Conservation (phyloP, 2,888 invertebrate genomes). For the Caenorhabditis sulstoni region DNA sequence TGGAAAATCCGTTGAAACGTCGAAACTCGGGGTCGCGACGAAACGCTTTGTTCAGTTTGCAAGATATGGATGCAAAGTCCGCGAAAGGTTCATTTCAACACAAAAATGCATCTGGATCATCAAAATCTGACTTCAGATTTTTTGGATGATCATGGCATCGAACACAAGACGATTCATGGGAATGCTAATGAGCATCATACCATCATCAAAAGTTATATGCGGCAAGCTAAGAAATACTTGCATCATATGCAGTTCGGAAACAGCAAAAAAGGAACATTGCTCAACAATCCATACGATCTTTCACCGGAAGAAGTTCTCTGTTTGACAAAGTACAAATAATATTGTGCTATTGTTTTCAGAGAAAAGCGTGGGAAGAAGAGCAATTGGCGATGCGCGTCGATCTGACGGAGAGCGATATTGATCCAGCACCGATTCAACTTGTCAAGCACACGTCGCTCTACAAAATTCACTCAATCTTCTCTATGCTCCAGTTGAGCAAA, state of each 20-base stretch:
- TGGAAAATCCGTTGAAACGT: slow-evolving; percentile 43
- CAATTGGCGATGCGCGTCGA: slow-evolving; percentile 66
- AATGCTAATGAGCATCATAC: slow-evolving; percentile 55
- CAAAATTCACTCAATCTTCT: slow-evolving; percentile 79
- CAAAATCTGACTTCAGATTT: slow-evolving; percentile 15
- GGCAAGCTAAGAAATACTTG: slow-evolving; percentile 73
- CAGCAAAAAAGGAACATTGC: slow-evolving; percentile 65
- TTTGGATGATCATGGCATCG: slow-evolving; percentile 47
- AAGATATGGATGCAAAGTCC: slow-evolving; percentile 49
- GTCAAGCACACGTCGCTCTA: slow-evolving; percentile 76
- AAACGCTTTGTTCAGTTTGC: slow-evolving; percentile 66
- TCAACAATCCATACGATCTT: slow-evolving; percentile 71
- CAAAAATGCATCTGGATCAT: too few relatives aligned
- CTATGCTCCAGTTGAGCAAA: slow-evolving; percentile 76
- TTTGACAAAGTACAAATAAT: too few relatives aligned
- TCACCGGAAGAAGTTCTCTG: slow-evolving; percentile 61
- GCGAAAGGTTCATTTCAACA: slow-evolving; percentile 23
- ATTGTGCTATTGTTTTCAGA: slow-evolving; percentile 50
- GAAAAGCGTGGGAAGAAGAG: slow-evolving; percentile 74
- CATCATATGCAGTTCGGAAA: slow-evolving; percentile 67
- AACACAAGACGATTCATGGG: slow-evolving; percentile 55
- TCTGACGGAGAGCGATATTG: slow-evolving; percentile 74
- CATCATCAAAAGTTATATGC: slow-evolving; percentile 69
- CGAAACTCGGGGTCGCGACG: slow-evolving; percentile 47
- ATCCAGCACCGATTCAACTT: slow-evolving; percentile 78